A percentile compares a stretch with the other conserved stretches of the same genome.
phyloP scores from a whole-genome alignment of 2,888 invertebrate species.

The Frankliniella intonsa region DNA sequence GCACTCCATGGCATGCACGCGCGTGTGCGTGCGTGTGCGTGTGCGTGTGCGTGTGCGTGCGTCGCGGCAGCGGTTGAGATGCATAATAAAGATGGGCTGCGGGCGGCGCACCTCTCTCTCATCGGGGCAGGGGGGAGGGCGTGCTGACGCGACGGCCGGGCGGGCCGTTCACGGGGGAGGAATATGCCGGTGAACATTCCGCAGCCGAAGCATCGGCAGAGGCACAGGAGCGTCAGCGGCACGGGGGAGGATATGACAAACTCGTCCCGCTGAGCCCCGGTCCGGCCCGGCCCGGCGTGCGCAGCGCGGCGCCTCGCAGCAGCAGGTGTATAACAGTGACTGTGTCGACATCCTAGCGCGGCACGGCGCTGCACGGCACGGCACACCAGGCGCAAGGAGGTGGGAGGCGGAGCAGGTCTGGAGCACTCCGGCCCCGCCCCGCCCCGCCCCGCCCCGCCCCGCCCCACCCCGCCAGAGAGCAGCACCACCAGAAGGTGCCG shows the following conservation, averaged over 20 bases:
- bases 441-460: not conserved
- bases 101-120: not conserved
- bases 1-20: not conserved
- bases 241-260: not conserved
- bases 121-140: no score
- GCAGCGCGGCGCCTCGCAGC: no score
- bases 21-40: no score
- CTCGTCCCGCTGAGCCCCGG: no score
- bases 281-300: no score
- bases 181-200: no score
- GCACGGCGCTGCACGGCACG: not conserved
- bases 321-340: not conserved
- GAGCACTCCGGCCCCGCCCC: not conserved
- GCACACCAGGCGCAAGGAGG: not conserved
- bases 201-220: no score
- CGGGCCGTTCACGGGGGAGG: no score
- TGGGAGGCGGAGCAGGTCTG: not conserved
- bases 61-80: not conserved
- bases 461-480: no score
- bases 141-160: no score
- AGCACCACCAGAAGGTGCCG: not conserved
- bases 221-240: not conserved
- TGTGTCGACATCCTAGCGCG: no score
- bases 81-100: not conserved
- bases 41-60: no score